phyloP scores from a whole-genome alignment of 2,888 invertebrate species.

The Caenorhabditis panamensis region DNA sequence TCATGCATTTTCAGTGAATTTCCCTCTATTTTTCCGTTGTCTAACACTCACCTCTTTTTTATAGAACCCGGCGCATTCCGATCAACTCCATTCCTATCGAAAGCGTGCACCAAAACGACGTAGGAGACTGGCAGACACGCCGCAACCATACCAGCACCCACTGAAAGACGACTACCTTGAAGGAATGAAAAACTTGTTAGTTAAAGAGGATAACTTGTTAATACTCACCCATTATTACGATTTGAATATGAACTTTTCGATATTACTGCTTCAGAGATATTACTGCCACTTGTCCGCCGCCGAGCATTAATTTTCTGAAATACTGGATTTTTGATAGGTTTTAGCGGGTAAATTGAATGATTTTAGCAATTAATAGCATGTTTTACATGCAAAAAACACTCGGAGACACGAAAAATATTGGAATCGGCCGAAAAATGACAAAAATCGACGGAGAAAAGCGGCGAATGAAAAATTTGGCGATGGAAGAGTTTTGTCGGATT shows the following conservation, averaged over 20 bases:
- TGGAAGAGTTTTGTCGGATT: slow-evolving; percentile 13
- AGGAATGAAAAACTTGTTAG: not conserved
- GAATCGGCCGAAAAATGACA: not conserved
- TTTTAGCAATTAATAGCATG: too few species aligned
- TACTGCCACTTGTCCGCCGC: not conserved
- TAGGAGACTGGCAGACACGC: slow-evolving; percentile 65
- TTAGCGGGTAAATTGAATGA: not conserved
- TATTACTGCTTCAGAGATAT: too few species aligned
- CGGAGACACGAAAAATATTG: not conserved
- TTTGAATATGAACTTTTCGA: too few species aligned
- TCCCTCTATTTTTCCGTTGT: slow-evolving; percentile 1
- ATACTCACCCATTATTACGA: slow-evolving; percentile 20
- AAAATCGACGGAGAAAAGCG: not conserved
- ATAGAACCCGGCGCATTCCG: slow-evolving; percentile 66
- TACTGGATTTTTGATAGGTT: not conserved
- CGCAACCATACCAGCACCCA: slow-evolving; percentile 42
- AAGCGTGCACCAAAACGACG: slow-evolving; percentile 61
- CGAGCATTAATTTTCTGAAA: slow-evolving; percentile 8
- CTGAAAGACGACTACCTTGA: slow-evolving; percentile 12
- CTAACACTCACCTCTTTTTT: slow-evolving; percentile 54
- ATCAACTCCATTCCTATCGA: slow-evolving; percentile 65
- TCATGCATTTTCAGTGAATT: not conserved
- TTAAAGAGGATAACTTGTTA: not conserved
- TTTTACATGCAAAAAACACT: slow-evolving; percentile 1
- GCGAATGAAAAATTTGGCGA: not conserved